Conservation (phyloP, 2,113 vertebrate species). For the Naja naja region DNA sequence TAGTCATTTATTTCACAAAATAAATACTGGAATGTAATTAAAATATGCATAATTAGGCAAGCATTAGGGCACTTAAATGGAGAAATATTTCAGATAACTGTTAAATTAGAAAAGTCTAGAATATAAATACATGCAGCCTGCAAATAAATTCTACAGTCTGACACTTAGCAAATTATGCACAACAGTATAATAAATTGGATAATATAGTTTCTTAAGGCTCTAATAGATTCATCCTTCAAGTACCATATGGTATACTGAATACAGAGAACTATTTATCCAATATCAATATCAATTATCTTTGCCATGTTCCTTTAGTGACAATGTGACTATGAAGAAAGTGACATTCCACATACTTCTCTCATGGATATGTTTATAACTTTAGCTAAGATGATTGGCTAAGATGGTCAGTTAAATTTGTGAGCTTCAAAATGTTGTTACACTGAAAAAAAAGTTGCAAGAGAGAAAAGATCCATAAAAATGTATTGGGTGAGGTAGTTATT, state of each 20-base stretch:
- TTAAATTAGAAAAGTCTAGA: neutral
- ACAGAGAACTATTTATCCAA: slow-evolving; percentile 37
- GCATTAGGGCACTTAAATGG: neutral
- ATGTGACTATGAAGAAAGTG: neutral
- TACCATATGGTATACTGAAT: neutral
- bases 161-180: neutral
- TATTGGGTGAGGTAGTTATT: neutral
- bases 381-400: too few species aligned
- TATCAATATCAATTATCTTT: neutral
- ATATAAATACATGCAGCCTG: neutral
- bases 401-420: neutral
- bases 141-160: neutral
- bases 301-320: neutral
- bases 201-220: slow-evolving; percentile 12
- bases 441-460: neutral
- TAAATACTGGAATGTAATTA: neutral
- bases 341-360: neutral
- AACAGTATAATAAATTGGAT: neutral
- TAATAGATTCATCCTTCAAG: slow-evolving; percentile 5
- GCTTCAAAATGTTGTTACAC: neutral
- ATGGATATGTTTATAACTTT: neutral
- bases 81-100: neutral
- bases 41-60: neutral
- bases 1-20: neutral
- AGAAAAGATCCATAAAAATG: neutral